Conservation (phyloP, 1,140 invertebrate genomes). For the Penaeus indicus region DNA sequence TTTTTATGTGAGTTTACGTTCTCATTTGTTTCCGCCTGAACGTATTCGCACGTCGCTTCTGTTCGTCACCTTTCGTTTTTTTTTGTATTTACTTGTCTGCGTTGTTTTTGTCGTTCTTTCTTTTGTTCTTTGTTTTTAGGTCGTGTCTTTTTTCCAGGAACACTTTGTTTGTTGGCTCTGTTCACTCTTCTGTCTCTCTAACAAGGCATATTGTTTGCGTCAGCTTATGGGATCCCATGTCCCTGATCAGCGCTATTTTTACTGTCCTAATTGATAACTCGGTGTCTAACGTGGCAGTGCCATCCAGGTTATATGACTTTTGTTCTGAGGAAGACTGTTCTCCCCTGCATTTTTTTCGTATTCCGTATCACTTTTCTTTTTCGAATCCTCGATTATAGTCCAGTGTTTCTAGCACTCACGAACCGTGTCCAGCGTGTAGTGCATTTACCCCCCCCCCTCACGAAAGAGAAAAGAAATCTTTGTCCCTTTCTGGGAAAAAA, state of each 20-base stretch:
- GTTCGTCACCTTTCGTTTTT: too few species aligned
- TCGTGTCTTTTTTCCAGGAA: neutral
- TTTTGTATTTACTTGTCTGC: too few species aligned
- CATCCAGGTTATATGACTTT: neutral
- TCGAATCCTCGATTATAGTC: too few species aligned
- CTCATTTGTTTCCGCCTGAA: too few species aligned
- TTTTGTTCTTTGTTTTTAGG: too few species aligned
- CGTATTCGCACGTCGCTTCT: too few species aligned
- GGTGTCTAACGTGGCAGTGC: neutral
- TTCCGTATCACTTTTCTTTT: too few species aligned
- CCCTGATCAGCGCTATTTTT: neutral
- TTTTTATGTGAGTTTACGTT: too few species aligned
- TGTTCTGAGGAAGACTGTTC: neutral
- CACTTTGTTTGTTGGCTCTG: too few species aligned
- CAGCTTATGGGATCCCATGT: neutral
- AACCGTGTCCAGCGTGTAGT: neutral
- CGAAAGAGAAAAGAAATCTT: neutral
- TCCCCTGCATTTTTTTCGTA: neutral
- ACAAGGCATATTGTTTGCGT: slow-evolving; percentile 22
- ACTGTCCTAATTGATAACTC: neutral
- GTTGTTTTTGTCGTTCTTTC: too few species aligned
- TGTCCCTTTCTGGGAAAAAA: neutral
- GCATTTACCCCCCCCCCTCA: neutral
- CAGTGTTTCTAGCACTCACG: too few species aligned
- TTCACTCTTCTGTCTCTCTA: neutral